Base-by-base conservation (phyloP, 2,888 invertebrate genomes). In the Pecten maximus region DNA sequence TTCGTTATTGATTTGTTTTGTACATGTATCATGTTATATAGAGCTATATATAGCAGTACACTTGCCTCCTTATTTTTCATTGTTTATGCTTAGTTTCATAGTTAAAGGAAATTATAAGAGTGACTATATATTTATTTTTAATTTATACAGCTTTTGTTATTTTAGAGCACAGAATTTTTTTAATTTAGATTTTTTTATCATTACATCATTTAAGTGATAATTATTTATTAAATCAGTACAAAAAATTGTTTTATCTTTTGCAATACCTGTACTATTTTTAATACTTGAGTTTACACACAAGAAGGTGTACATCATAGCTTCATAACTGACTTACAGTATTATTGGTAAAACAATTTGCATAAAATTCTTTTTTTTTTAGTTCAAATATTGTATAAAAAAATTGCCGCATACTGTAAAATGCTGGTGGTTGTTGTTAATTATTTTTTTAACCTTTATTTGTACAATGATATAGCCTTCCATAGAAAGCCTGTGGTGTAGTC, bases 111-210 rank as follows among this genome's bases (percentile, higher is more conserved):
- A 74, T 35, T 74, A 74, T 74, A 74, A 74, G 74, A 74, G 74
- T 74, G 35, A 74, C 6, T 74, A 74, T 74, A 74, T 74, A 74
- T 74, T 74, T 74, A 35, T 74, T 74, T 74, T 74, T 89, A 89
- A 86, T 86, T 89, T 89, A 86, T 89, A 90, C 90, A 90, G 88
- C 88, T 91, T 88, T 88, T 91, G 91, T 91, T 91, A 91, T 90
- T 91, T 91, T 90, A 88, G 88, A 88, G 87, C 90, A 87, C 90
- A 87, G 88, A 91, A 40, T 89, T 91, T 89, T 88, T 88, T 88
- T 54, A 35, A 8, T 74, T 74, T 28, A 28, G 10, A 8, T 74
- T 74, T 74, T 74, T 74, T 74, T 74, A 74, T 74, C 74, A 74
- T 74, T 74, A 74, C 74, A 10, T 74, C 74, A 74, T 74, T 74